Evolutionary conservation across 1,140 invertebrate species (phyloP).

Genomic region (Drosophila simulans): DNA sequence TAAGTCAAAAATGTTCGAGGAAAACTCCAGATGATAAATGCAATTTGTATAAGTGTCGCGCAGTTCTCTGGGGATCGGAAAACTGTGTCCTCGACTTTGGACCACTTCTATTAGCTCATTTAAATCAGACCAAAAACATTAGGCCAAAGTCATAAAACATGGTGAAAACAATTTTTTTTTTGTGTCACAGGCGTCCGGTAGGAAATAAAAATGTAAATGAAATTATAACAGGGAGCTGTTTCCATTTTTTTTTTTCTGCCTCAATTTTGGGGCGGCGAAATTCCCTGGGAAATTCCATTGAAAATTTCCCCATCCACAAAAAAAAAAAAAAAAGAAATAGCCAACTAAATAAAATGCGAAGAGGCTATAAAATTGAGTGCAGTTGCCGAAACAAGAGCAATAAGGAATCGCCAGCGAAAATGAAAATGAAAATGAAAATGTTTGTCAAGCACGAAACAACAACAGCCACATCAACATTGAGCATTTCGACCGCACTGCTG

Average conservation of each 20-base stretch:
- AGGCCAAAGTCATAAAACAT: conserved; percentile 57
- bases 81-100: conserved; percentile 37
- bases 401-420: conserved; percentile 32
- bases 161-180: conserved; percentile 34
- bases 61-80: conserved; percentile 6
- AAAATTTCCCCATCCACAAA: conserved; percentile 17
- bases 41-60: conserved; percentile 70
- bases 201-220: conserved; percentile 82
- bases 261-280: not conserved
- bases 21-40: conserved; percentile 40
- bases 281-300: conserved; percentile 18
- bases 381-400: conserved; percentile 61
- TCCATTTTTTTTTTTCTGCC: not conserved
- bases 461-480: not conserved
- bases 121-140: conserved; percentile 55
- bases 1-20: not conserved
- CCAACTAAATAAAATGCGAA: conserved; percentile 67
- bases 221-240: conserved; percentile 59
- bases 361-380: conserved; percentile 74
- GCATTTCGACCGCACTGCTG: conserved; percentile 39
- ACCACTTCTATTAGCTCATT: conserved; percentile 22
- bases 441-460: conserved; percentile 55
- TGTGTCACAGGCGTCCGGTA: conserved; percentile 49
- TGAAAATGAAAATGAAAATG: conserved; percentile 53
- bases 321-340: not conserved